Evolutionary conservation across 2,797 vertebrate genomes (phyloP).

Genomic region (Myotis daubentonii): DNA sequence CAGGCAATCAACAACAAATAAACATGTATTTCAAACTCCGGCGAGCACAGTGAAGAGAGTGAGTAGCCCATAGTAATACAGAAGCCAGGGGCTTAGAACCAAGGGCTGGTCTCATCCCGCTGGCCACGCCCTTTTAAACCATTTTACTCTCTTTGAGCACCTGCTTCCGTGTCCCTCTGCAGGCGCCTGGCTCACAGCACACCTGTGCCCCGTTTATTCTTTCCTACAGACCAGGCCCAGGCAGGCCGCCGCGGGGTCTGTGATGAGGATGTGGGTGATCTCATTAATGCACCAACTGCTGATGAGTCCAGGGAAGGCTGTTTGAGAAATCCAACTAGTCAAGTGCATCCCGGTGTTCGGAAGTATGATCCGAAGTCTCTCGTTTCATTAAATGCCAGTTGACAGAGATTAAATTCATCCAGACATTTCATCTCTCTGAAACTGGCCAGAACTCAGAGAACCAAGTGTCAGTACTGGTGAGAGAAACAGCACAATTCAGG

Average conservation of each 20-base stretch:
- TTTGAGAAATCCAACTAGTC: neutral
- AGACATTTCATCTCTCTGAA: slow-evolving; percentile 19
- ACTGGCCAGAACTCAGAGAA: neutral
- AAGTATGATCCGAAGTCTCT: neutral
- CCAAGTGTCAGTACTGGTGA: neutral
- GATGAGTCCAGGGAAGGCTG: neutral
- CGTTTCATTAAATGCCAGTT: neutral
- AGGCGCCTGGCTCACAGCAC: neutral
- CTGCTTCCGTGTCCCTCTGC: neutral
- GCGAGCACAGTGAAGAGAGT: neutral
- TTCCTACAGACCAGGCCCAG: neutral
- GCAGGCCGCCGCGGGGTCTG: neutral
- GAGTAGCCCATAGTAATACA: rapidly evolving
- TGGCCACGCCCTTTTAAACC: neutral
- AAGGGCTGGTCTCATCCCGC: neutral
- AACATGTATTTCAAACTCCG: neutral
- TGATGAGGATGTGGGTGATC: neutral
- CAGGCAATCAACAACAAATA: neutral
- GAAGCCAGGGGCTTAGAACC: neutral
- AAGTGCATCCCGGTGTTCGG: neutral
- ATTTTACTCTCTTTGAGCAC: neutral
- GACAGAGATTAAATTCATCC: neutral
- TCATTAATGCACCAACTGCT: slow-evolving; percentile 13
- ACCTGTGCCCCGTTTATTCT: neutral
- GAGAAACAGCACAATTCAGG: neutral